Evolutionary conservation across 2,797 vertebrate species (phyloP).

Genomic region (Fistularia tabacaria): DNA sequence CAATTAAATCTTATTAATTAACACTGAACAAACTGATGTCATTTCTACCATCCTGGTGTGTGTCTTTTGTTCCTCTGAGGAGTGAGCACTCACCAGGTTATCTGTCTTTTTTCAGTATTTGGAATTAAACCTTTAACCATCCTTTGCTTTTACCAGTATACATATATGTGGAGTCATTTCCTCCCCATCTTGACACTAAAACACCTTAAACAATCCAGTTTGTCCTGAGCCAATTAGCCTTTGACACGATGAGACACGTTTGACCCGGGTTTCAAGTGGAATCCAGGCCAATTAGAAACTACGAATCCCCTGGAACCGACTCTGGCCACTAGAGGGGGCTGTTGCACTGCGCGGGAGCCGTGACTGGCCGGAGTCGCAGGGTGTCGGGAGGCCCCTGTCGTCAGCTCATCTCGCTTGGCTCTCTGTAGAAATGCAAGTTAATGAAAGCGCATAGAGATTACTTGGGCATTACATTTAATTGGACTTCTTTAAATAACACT

Average conservation of each 20-base stretch:
- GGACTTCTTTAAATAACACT: conserved; percentile 73
- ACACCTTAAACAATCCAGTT: not conserved
- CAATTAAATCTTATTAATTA: no score
- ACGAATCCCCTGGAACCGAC: not conserved
- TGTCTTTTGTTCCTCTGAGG: no score
- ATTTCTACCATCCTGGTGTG: no score
- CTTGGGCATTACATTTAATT: conserved; percentile 72
- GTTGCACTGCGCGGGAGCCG: conserved; percentile 45
- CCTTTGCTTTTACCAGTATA: not conserved
- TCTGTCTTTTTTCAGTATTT: no score
- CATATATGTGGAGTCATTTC: conserved; percentile 3
- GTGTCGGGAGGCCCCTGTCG: conserved; percentile 52
- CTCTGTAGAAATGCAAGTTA: conserved; percentile 66
- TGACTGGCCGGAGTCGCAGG: not conserved
- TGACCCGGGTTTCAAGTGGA: conserved; percentile 13
- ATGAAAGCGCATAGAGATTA: conserved; percentile 73
- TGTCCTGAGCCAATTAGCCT: conserved; percentile 4
- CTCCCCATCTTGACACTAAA: conserved; percentile 3
- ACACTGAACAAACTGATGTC: no score
- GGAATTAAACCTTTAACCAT: no score
- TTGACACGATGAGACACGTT: conserved; percentile 14
- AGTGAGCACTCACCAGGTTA: no score
- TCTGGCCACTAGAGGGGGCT: conserved; percentile 65
- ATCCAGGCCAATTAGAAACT: conserved; percentile 12
- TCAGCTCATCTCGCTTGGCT: conserved; percentile 38